Conservation (phyloP, 2,888 invertebrate genomes). For the Toxonevra muliebris region DNA sequence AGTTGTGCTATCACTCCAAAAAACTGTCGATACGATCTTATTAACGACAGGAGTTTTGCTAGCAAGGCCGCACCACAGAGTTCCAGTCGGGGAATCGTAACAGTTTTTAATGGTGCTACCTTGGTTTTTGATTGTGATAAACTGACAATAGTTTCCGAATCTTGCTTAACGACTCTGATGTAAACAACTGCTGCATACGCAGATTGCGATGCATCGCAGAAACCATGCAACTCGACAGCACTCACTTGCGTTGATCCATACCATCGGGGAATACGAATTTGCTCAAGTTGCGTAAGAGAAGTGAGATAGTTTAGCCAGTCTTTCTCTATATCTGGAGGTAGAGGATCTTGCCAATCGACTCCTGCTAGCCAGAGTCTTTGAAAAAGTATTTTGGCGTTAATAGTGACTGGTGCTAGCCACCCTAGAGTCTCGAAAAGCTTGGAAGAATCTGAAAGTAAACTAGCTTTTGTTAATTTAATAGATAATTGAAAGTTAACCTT, state of each 20-base stretch:
- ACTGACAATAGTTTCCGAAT: background rate
- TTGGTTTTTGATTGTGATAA: slow-evolving; percentile 27
- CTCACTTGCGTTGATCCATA: slow-evolving; percentile 2
- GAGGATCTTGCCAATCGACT: slow-evolving; percentile 20
- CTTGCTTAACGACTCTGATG: background rate
- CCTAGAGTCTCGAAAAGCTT: slow-evolving; percentile 19
- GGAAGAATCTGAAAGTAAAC: slow-evolving; percentile 10
- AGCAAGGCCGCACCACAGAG: slow-evolving; percentile 12
- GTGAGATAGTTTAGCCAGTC: slow-evolving; percentile 18
- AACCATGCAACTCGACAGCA: slow-evolving; percentile 20
- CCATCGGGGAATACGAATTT: slow-evolving; percentile 26
- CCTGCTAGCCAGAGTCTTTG: slow-evolving; percentile 27
- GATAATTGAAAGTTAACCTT: slow-evolving; percentile 18
- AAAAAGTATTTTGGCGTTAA: slow-evolving; percentile 26
- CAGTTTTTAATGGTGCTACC: slow-evolving; percentile 19
- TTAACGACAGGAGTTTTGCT: background rate
- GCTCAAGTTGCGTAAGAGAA: slow-evolving; percentile 15
- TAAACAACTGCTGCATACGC: slow-evolving; percentile 30
- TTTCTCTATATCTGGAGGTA: background rate
- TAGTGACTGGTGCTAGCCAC: slow-evolving; percentile 24
- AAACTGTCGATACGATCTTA: no score
- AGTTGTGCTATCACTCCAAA: slow-evolving; percentile 21
- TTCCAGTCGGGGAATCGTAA: slow-evolving; percentile 23
- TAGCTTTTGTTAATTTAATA: slow-evolving; percentile 17
- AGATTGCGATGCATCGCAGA: slow-evolving; percentile 30